Conservation (phyloP, 1,140 invertebrate species). For the Trichonephila clavata region DNA sequence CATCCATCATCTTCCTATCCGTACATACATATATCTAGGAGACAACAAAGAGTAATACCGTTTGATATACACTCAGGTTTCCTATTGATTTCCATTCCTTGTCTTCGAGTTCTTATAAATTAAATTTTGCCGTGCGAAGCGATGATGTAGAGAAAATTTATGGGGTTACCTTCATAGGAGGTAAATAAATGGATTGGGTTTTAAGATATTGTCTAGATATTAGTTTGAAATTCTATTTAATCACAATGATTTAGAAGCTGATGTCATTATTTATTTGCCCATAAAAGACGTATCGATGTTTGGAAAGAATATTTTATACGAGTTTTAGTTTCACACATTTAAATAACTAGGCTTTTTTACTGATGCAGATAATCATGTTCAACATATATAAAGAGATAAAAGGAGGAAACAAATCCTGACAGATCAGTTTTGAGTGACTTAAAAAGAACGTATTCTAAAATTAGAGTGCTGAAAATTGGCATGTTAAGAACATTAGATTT, state of each 20-base stretch:
- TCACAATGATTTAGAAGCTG: neutral
- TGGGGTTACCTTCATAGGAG: neutral
- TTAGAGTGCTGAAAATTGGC: too few species aligned
- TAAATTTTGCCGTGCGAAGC: neutral
- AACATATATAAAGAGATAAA: too few species aligned
- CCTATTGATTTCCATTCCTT: conserved; percentile 26
- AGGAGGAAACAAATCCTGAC: too few species aligned
- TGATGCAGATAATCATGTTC: too few species aligned
- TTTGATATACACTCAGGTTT: conserved; percentile 22
- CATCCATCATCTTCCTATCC: conserved; percentile 49
- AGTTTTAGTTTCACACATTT: too few species aligned
- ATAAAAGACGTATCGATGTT: too few species aligned
- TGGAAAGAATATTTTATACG: too few species aligned
- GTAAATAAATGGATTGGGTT: neutral
- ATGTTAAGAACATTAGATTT: too few species aligned
- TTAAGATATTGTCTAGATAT: neutral
- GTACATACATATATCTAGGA: neutral
- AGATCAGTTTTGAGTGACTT: too few species aligned
- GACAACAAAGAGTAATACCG: neutral
- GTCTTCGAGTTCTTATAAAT: neutral
- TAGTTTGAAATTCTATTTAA: neutral
- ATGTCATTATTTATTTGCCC: too few species aligned
- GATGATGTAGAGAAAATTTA: neutral
- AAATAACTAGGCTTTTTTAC: too few species aligned
- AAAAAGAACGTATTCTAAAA: too few species aligned